Percentiles rank a stretch among this genome's conserved stretches.
Conservation (phyloP, 1,140 invertebrate genomes). For the Zaprionus ornatus region DNA sequence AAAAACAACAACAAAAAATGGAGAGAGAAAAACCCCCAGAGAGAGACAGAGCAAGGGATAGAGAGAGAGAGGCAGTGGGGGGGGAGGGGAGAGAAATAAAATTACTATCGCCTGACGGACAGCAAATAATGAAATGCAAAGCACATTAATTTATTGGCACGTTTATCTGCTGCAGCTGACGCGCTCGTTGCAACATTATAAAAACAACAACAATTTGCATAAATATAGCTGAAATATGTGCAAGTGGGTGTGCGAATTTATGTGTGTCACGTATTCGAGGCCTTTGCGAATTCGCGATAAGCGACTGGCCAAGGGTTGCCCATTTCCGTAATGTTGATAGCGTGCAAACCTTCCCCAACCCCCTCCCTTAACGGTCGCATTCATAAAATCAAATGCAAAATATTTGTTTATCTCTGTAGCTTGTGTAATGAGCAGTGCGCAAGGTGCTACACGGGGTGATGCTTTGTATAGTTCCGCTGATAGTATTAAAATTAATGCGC, state of each 20-base stretch:
- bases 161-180: slow-evolving; percentile 68
- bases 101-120: slow-evolving; percentile 42
- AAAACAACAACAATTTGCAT: slow-evolving; percentile 61
- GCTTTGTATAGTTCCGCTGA: background rate
- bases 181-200: slow-evolving; percentile 28
- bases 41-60: background rate
- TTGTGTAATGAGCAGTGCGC: slow-evolving; percentile 29
- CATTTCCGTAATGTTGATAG: background rate
- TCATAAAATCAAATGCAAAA: slow-evolving; percentile 15
- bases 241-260: slow-evolving; percentile 5
- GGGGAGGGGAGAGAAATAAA: background rate
- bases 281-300: slow-evolving; percentile 54
- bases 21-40: background rate
- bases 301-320: slow-evolving; percentile 33
- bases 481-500: slow-evolving; percentile 76
- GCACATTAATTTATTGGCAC: slow-evolving; percentile 72
- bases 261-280: slow-evolving; percentile 18
- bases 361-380: background rate
- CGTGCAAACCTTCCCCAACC: background rate
- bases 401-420: slow-evolving; percentile 18
- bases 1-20: background rate
- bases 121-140: slow-evolving; percentile 68
- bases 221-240: slow-evolving; percentile 47
- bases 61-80: background rate
- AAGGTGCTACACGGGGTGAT: background rate